phyloP scores from a whole-genome alignment of 92 coral and sea anemone species.

The Epizoanthus ramosus region DNA sequence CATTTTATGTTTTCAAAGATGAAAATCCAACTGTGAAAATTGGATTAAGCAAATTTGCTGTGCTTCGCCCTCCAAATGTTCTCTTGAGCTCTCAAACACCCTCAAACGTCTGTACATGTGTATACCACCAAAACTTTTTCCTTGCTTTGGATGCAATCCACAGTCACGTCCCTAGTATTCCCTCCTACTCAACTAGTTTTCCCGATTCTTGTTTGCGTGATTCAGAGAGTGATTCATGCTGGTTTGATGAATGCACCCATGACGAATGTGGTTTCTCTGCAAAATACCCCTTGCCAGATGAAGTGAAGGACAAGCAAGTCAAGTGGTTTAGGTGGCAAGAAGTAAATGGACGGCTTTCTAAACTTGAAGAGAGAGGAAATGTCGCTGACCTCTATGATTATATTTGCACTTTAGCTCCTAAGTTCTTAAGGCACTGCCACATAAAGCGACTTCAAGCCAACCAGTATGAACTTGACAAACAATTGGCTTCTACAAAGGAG shows the following conservation, averaged over 20 bases:
- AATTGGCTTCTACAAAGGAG: slow-evolving; percentile 35
- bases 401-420: slow-evolving; percentile 38
- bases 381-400: slow-evolving; percentile 41
- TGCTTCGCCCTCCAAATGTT: slow-evolving; percentile 43
- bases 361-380: slow-evolving; percentile 39
- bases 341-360: slow-evolving; percentile 51
- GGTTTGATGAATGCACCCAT: slow-evolving; percentile 45
- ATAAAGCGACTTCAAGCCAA: slow-evolving; percentile 52
- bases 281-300: slow-evolving; percentile 46
- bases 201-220: slow-evolving; percentile 37
- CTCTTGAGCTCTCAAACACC: slow-evolving; percentile 39
- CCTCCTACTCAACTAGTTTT: background rate
- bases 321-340: slow-evolving; percentile 52
- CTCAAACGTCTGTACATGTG: slow-evolving; percentile 18
- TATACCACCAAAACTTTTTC: slow-evolving; percentile 52
- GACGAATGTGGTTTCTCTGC: slow-evolving; percentile 42
- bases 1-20: slow-evolving; percentile 37
- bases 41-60: slow-evolving; percentile 26
- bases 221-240: slow-evolving; percentile 53
- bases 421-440: slow-evolving; percentile 42
- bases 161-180: slow-evolving; percentile 34
- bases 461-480: slow-evolving; percentile 50
- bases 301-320: slow-evolving; percentile 37
- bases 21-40: slow-evolving; percentile 24
- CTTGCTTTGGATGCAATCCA: slow-evolving; percentile 57